Evolutionary conservation across 2,888 invertebrate genomes (phyloP), one percentile per base, ranked within the genome.

Genomic region (Lochmaea capreae): DNA sequence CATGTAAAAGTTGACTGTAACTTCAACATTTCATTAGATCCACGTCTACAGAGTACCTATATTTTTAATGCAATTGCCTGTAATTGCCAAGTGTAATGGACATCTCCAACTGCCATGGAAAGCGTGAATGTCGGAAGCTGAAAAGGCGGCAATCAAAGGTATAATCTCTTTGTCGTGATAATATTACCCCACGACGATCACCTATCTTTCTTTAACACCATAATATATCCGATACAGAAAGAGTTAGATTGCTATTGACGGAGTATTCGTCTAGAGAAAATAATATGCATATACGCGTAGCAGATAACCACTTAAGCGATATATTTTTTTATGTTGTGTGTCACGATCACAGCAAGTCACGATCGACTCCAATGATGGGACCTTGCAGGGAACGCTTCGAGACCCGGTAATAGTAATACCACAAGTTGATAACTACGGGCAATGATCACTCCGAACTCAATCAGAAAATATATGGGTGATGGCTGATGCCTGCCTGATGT

Each of bases 321-420:
- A 77, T 80, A 81, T 83, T 82, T 81, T 83, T 54, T 84, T 83
- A 79, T 76, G 78, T 78, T 78, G 82, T 83, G 81, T 85, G 85
- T 86, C 86, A 86, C 85, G 86, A 86, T 83, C 84, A 78, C 81
- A 82, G 79, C 83, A 77, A 84, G 86, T 86, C 86, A 86, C 86
- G 86, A 86, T 81, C 84, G 79, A 72, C 81, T 81, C 77, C 82
- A 79, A 83, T 83, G 82, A 82, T 83, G 82, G 79, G 81, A 83
- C 82, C 81, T 81, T 80, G 82, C 78, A 81, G 82, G 81, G 80
- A 83, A 82, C 83, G 82, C 82, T 83, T 81, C 79, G 78, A 81
- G 82, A 82, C 82, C 81, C 82, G 82, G 83, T 83, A 83, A 71
- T 71, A 71, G 54, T 57, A 71, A 83, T 83, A 83, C 80, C 82